phyloP scores from a whole-genome alignment of 2,797 vertebrate genomes.

The Macropus fuliginosus region DNA sequence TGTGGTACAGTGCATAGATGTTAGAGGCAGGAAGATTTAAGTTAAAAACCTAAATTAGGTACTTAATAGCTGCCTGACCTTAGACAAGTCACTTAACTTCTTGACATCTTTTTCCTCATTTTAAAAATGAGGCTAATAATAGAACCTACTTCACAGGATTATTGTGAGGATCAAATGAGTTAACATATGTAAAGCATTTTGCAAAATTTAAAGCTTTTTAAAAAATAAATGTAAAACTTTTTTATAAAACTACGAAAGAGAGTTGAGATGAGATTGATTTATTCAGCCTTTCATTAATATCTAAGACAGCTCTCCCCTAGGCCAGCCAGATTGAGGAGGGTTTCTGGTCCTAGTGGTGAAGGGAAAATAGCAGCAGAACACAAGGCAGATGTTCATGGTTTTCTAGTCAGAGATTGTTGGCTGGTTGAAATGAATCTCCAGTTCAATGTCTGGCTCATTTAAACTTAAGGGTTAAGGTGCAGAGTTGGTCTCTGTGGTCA shows the following conservation, averaged over 20 bases:
- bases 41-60: background rate
- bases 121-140: background rate
- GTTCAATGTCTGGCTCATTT: background rate
- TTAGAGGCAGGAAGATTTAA: background rate
- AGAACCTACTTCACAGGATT: background rate
- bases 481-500: background rate
- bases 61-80: background rate
- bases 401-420: background rate
- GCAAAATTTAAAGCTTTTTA: background rate
- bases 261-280: background rate
- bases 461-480: background rate
- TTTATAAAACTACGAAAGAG: background rate
- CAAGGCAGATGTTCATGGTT: background rate
- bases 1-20: too few relatives aligned
- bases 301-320: background rate
- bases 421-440: background rate
- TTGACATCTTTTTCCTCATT: background rate
- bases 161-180: background rate
- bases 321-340: background rate
- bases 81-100: background rate
- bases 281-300: background rate
- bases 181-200: background rate
- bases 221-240: too few relatives aligned
- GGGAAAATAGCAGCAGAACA: background rate
- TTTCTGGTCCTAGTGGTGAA: background rate